phyloP scores from a whole-genome alignment of 2,113 vertebrate species.

The Trogon melanurus region DNA sequence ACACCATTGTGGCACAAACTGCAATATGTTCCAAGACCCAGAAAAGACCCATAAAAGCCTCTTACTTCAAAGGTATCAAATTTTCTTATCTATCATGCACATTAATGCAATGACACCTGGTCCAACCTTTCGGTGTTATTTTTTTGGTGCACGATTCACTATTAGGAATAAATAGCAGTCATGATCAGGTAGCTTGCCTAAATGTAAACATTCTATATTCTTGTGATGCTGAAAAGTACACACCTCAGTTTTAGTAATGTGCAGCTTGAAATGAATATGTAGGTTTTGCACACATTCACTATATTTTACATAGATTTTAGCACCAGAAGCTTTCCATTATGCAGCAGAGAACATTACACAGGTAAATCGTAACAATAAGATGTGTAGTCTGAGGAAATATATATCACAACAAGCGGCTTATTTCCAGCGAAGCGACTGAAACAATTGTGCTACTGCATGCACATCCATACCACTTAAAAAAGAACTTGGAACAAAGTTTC shows the following conservation, averaged over 20 bases:
- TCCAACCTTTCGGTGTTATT: neutral
- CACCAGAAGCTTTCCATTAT: neutral
- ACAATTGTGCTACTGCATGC: neutral
- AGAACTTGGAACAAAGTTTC: neutral
- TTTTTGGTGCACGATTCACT: neutral
- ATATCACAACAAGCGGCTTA: neutral
- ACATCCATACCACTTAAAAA: neutral
- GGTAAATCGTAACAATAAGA: neutral
- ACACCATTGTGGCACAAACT: neutral
- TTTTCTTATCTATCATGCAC: neutral
- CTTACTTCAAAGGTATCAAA: neutral
- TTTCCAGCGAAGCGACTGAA: neutral
- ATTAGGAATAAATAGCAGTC: neutral
- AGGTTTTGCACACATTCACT: neutral
- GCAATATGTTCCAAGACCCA: neutral
- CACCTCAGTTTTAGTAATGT: neutral
- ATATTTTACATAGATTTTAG: neutral
- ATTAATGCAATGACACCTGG: neutral
- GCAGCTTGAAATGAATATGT: neutral
- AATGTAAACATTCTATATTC: neutral
- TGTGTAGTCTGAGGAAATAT: neutral
- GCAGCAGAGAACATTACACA: neutral
- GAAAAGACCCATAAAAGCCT: neutral
- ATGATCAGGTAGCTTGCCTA: neutral
- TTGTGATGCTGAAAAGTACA: neutral